phyloP scores from a whole-genome alignment of 2,888 invertebrate genomes.

The Venusia cambrica region DNA sequence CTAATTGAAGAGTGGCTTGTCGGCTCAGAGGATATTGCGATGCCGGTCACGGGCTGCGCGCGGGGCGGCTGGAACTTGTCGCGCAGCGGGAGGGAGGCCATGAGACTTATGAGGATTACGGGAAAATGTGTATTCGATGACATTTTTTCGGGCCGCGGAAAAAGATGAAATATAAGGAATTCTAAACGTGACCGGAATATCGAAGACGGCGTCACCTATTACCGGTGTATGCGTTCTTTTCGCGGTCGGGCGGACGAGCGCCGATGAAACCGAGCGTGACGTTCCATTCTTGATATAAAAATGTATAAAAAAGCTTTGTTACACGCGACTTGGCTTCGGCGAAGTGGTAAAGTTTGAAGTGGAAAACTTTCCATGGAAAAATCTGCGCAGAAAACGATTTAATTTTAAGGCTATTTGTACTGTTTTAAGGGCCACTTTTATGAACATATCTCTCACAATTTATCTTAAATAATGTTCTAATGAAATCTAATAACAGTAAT shows the following conservation, averaged over 20 bases:
- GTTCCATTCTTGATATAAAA: conserved; percentile 78
- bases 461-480: conserved; percentile 38
- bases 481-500: conserved; percentile 31
- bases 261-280: conserved; percentile 76
- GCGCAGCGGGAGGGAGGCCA: conserved; percentile 50
- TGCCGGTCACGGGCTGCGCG: conserved; percentile 69
- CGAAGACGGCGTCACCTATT: conserved; percentile 71
- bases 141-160: conserved; percentile 78
- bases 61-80: conserved; percentile 63
- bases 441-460: conserved; percentile 47
- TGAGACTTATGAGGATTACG: conserved; percentile 79
- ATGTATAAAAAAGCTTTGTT: conserved; percentile 80
- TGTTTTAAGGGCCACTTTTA: conserved; percentile 55
- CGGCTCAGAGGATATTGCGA: conserved; percentile 50
- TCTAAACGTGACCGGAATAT: conserved; percentile 77
- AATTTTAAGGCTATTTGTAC: conserved; percentile 76
- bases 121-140: conserved; percentile 81
- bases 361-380: conserved; percentile 79
- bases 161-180: conserved; percentile 81
- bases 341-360: conserved; percentile 80
- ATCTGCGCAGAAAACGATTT: conserved; percentile 76
- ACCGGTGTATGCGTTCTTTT: conserved; percentile 73
- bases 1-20: conserved; percentile 54
- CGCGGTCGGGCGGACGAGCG: conserved; percentile 71
- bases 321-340: conserved; percentile 75